These are phyloP conservation scores for Protobothrops flavoviridis DNA, from an alignment of 2,113 vertebrate genomes.

Conservation along the genomic window DNA sequence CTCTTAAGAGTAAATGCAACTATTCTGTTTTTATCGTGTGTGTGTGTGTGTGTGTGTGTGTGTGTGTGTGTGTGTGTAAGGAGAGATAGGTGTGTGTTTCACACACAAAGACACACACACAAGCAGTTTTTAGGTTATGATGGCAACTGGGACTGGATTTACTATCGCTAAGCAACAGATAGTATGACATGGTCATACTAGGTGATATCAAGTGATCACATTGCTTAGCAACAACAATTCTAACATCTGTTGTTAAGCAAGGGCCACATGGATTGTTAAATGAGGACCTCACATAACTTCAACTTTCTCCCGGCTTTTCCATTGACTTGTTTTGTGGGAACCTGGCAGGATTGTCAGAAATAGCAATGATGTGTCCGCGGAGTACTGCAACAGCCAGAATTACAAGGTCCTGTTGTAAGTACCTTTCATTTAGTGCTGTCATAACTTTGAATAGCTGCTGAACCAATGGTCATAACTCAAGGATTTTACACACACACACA, in stretches of 20 bases:
- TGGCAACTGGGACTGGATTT: background rate
- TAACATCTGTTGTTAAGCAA: background rate
- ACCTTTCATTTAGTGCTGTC: background rate
- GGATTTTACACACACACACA: background rate
- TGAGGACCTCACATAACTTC: background rate
- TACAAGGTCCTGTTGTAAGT: background rate
- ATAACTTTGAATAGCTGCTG: background rate
- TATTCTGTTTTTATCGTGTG: background rate
- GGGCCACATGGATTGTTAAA: background rate
- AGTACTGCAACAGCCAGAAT: background rate
- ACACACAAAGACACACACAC: background rate
- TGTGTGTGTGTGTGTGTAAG: background rate
- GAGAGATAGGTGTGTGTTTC: background rate
- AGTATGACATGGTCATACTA: background rate
- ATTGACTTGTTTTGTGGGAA: background rate
- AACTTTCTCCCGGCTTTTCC: background rate
- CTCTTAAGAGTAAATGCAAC: background rate
- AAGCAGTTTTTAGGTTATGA: background rate
- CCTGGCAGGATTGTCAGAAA: background rate
- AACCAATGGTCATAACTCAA: background rate
- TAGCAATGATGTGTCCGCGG: background rate
- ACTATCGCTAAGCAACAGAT: background rate
- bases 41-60: background rate
- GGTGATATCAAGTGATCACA: background rate
- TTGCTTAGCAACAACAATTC: background rate